These are phyloP conservation scores for Venustaconcha ellipsiformis DNA, from an alignment of 1,140 invertebrate species.

Conservation along the genomic window DNA sequence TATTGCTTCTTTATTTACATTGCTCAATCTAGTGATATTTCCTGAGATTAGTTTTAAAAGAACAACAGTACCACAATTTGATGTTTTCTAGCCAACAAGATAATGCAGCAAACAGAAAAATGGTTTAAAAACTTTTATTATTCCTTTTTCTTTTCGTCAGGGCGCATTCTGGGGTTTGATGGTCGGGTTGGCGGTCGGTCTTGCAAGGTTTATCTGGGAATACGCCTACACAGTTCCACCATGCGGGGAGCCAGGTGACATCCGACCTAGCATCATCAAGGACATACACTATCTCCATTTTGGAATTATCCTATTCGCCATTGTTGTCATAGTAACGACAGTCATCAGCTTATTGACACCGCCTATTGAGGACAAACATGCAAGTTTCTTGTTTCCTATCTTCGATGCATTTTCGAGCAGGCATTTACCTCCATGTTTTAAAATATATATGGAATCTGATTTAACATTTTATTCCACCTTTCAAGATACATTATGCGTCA, in stretches of 20 bases:
- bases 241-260: constrained; percentile 54
- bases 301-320: constrained; percentile 66
- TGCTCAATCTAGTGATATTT: too few relatives aligned
- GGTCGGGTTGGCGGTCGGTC: constrained; percentile 70
- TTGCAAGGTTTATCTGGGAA: constrained; percentile 69
- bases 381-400: constrained; percentile 42
- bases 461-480: too few relatives aligned
- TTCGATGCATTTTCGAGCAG: too few relatives aligned
- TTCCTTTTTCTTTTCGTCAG: constrained; percentile 38
- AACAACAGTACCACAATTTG: too few relatives aligned
- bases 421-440: too few relatives aligned
- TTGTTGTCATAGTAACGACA: constrained; percentile 55
- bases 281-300: constrained; percentile 70
- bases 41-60: too few relatives aligned
- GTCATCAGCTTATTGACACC: constrained; percentile 65
- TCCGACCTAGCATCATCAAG: constrained; percentile 59
- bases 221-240: constrained; percentile 58
- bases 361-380: constrained; percentile 61
- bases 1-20: too few relatives aligned
- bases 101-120: too few relatives aligned
- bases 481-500: too few relatives aligned
- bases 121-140: too few relatives aligned
- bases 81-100: too few relatives aligned
- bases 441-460: too few relatives aligned
- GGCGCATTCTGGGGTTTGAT: constrained; percentile 75